Percentiles rank a stretch among this genome's conserved stretches.
Conservation (phyloP, 1,140 invertebrate species). For the Zophobas atratus region DNA sequence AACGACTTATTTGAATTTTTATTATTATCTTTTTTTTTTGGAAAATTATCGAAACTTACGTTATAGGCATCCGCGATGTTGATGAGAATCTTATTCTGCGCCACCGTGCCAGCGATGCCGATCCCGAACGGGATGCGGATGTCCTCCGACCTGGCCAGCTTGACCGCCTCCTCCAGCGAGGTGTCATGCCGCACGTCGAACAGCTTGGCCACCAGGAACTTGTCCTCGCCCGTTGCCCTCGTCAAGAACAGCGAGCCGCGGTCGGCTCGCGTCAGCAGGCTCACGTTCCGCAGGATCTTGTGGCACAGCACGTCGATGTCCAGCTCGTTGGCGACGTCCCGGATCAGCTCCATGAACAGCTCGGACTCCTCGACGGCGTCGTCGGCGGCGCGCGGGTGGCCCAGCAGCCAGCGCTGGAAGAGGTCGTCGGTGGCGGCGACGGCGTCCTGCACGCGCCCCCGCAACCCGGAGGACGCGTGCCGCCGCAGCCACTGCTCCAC, state of each 20-base stretch:
- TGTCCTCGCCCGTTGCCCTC: slow-evolving; percentile 80
- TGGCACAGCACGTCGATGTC: slow-evolving; percentile 94
- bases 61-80: slow-evolving; percentile 94
- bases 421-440: slow-evolving; percentile 82
- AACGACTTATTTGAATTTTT: too few species aligned
- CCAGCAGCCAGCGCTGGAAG: slow-evolving; percentile 84
- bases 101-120: slow-evolving; percentile 91
- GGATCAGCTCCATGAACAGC: slow-evolving; percentile 93
- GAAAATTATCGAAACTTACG: slow-evolving; percentile 67
- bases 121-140: slow-evolving; percentile 91
- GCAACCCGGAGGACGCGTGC: slow-evolving; percentile 78
- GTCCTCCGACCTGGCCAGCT: slow-evolving; percentile 82
- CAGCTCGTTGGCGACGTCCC: slow-evolving; percentile 93
- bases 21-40: neutral
- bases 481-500: slow-evolving; percentile 82
- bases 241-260: slow-evolving; percentile 90
- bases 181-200: slow-evolving; percentile 93
- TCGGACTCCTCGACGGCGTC: slow-evolving; percentile 76
- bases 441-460: slow-evolving; percentile 68
- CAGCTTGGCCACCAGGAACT: slow-evolving; percentile 90
- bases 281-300: slow-evolving; percentile 94
- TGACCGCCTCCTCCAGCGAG: slow-evolving; percentile 84
- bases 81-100: slow-evolving; percentile 88
- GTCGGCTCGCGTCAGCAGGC: slow-evolving; percentile 88
- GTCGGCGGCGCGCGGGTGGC: slow-evolving; percentile 63